Conservation (phyloP, 30 jellyfish, hydroid and myxozoan species). For the Aurelia coerulea region DNA sequence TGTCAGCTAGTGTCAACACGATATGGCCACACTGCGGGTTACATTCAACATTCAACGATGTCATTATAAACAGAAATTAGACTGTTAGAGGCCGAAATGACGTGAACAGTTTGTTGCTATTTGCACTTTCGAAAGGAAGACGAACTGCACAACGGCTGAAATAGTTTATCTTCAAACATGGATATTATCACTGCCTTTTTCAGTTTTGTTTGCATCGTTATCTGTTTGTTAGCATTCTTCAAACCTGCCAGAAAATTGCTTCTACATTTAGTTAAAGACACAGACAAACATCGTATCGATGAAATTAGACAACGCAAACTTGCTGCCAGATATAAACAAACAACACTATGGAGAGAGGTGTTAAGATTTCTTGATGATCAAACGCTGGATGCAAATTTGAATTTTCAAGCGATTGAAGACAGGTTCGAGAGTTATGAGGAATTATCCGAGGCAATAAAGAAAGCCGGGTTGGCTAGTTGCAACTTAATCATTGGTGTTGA, state of each 20-base stretch:
- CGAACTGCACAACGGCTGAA: no score
- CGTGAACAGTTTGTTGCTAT: no score
- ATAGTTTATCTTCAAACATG: neutral
- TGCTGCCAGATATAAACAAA: constrained; percentile 15
- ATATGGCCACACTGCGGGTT: no score
- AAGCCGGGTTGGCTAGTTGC: constrained; percentile 85
- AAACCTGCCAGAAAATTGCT: constrained; percentile 3
- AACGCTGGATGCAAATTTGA: constrained; percentile 23
- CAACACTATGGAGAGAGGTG: constrained; percentile 48
- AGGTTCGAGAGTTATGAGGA: constrained; percentile 48
- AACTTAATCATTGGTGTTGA: constrained; percentile 81
- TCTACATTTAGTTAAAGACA: neutral
- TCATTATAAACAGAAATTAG: no score
- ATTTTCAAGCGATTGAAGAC: constrained; percentile 78
- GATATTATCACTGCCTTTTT: neutral
- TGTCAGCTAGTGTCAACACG: neutral
- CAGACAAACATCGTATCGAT: neutral
- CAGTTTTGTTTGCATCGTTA: neutral
- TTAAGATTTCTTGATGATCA: constrained; percentile 11
- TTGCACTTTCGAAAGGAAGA: no score
- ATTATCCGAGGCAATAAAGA: constrained; percentile 72
- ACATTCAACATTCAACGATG: no score
- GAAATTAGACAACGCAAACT: neutral
- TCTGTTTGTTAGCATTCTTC: neutral
- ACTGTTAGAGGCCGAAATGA: no score